These are phyloP conservation scores for Ceratotherium simum DNA, from an alignment of 2,113 vertebrate species.

Conservation along the genomic window DNA sequence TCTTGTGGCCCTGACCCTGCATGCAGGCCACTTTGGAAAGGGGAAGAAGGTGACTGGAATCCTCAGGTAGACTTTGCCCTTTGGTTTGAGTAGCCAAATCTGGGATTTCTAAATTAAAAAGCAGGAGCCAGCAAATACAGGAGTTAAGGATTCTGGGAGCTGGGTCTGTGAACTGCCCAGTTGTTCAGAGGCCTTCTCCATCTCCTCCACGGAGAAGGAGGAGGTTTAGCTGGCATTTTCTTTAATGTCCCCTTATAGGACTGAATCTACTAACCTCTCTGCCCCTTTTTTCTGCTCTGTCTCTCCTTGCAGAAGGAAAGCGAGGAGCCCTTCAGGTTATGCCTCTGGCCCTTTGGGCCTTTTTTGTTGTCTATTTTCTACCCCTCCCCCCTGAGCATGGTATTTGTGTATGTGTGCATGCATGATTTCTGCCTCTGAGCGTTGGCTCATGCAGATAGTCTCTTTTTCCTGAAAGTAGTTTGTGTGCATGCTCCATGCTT, in stretches of 20 bases:
- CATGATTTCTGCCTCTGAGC: slow-evolving; percentile 64
- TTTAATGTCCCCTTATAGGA: neutral
- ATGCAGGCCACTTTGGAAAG: neutral
- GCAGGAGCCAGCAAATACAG: neutral
- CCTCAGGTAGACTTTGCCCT: neutral
- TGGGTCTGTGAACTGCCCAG: neutral
- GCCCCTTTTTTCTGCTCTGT: slow-evolving; percentile 81
- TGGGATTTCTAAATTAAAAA: slow-evolving; percentile 14
- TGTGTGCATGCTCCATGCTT: slow-evolving; percentile 72
- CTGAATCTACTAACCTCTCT: slow-evolving; percentile 82
- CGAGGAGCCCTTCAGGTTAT: slow-evolving; percentile 95
- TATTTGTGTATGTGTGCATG: neutral
- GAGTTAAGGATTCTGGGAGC: neutral
- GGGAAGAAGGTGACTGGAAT: neutral
- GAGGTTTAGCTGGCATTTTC: slow-evolving; percentile 50
- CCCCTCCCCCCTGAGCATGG: neutral
- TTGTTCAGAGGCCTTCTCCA: neutral
- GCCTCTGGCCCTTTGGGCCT: slow-evolving; percentile 81
- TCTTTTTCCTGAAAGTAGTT: slow-evolving; percentile 60
- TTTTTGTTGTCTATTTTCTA: slow-evolving; percentile 71
- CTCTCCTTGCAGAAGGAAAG: slow-evolving; percentile 91
- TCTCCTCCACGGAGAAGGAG: neutral
- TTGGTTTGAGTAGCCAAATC: slow-evolving; percentile 6
- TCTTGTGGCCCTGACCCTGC: neutral
- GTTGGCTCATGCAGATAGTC: slow-evolving; percentile 50